phyloP scores from a whole-genome alignment of 2,113 vertebrate species.

The Notiomystis cincta region DNA sequence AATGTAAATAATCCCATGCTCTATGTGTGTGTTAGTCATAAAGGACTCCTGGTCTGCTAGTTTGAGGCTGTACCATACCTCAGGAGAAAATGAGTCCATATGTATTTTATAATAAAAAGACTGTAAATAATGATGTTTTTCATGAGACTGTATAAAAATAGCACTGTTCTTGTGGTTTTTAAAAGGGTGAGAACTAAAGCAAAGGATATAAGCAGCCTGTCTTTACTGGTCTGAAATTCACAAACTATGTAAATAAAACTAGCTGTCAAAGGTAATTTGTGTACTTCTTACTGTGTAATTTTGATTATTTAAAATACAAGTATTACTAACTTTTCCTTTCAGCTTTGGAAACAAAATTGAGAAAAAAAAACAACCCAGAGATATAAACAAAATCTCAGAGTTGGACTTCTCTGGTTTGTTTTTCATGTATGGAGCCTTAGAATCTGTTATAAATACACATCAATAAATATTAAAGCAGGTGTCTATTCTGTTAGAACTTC shows the following conservation, averaged over 20 bases:
- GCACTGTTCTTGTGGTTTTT: neutral
- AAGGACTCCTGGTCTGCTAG: neutral
- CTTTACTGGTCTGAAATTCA: neutral
- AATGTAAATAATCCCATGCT: neutral
- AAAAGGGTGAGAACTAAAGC: neutral
- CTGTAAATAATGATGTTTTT: neutral
- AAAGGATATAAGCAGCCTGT: neutral
- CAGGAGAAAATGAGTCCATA: neutral
- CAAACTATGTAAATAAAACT: neutral
- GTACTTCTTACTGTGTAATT: neutral
- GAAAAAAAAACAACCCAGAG: neutral
- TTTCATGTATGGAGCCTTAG: neutral
- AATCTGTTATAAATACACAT: neutral
- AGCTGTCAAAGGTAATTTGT: neutral
- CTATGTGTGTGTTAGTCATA: neutral
- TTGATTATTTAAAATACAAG: neutral
- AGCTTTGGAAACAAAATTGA: neutral
- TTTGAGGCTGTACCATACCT: neutral
- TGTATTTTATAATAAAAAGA: neutral
- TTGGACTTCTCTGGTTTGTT: neutral
- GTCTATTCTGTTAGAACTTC: neutral
- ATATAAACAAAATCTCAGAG: neutral
- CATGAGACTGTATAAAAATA: neutral
- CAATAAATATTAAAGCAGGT: neutral
- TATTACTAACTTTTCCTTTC: neutral